phyloP scores from a whole-genome alignment of 2,888 invertebrate genomes.

The Frankliniella fusca region DNA sequence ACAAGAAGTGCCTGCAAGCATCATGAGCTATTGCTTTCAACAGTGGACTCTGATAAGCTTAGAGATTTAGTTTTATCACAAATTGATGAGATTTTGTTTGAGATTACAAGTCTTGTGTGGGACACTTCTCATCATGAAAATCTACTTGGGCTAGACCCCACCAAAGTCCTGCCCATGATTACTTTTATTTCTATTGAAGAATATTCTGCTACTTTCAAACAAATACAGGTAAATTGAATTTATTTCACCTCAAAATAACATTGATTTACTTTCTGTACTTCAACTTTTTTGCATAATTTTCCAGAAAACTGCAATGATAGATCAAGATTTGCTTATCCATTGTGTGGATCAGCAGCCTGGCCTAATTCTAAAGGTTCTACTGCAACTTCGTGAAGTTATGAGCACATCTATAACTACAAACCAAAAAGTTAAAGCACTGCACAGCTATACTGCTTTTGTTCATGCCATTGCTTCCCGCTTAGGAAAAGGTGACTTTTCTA shows the following conservation, averaged over 20 bases:
- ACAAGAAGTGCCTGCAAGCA: background rate
- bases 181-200: background rate
- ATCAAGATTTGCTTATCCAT: slow-evolving; percentile 33
- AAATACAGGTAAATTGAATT: slow-evolving; percentile 12
- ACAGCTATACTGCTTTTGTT: slow-evolving; percentile 55
- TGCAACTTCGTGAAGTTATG: slow-evolving; percentile 52
- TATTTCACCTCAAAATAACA: slow-evolving; percentile 33
- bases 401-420: slow-evolving; percentile 51
- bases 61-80: slow-evolving; percentile 47
- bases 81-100: slow-evolving; percentile 48
- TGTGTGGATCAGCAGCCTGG: slow-evolving; percentile 47
- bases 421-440: slow-evolving; percentile 54
- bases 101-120: slow-evolving; percentile 46
- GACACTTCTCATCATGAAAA: slow-evolving; percentile 46
- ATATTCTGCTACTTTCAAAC: background rate
- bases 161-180: background rate
- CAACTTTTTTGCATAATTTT: slow-evolving; percentile 17
- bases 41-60: background rate
- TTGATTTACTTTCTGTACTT: slow-evolving; percentile 34
- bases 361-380: slow-evolving; percentile 54
- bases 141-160: slow-evolving; percentile 43
- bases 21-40: background rate
- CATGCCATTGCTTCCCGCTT: slow-evolving; percentile 49
- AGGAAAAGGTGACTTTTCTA: slow-evolving; percentile 44
- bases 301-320: background rate